phyloP scores from a whole-genome alignment of 35 echinoderm and acorn worm species.

The Nesometra sesokonis region DNA sequence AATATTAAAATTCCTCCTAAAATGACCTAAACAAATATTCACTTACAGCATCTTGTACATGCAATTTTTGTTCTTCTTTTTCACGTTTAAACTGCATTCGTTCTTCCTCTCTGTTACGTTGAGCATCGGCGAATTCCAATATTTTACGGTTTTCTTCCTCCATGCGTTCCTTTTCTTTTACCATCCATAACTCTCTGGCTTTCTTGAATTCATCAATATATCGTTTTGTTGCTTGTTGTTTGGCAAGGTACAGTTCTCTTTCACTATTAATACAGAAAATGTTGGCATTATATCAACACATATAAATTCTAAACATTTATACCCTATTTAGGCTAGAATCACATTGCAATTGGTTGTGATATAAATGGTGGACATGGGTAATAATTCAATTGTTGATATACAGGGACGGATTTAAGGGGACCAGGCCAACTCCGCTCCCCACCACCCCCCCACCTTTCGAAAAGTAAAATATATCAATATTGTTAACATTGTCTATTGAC shows the following conservation, averaged over 20 bases:
- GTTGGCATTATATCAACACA: background rate
- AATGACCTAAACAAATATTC: background rate
- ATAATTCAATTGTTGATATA: too few relatives aligned
- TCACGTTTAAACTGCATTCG: conserved; percentile 72
- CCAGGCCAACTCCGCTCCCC: too few relatives aligned
- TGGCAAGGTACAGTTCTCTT: conserved; percentile 49
- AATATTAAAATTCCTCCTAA: too few relatives aligned
- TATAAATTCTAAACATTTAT: too few relatives aligned
- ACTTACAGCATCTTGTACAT: conserved; percentile 78
- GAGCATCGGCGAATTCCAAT: conserved; percentile 75
- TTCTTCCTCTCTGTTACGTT: conserved; percentile 76
- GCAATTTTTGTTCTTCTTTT: conserved; percentile 63
- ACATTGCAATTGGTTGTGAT: too few relatives aligned
- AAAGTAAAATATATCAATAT: too few relatives aligned
- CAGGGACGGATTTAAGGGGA: too few relatives aligned
- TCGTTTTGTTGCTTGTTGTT: conserved; percentile 79
- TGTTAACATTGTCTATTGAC: too few relatives aligned
- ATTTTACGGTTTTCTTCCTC: conserved; percentile 84
- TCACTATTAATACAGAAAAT: conserved; percentile 34
- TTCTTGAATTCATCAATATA: conserved; percentile 69
- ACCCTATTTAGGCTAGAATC: too few relatives aligned
- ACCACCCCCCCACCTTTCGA: too few relatives aligned
- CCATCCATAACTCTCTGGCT: conserved; percentile 78
- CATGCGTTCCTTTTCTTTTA: conserved; percentile 50
- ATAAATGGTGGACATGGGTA: too few relatives aligned